Evolutionary conservation across 1,140 invertebrate genomes (phyloP).

Genomic region (Chrysoperla carnea): DNA sequence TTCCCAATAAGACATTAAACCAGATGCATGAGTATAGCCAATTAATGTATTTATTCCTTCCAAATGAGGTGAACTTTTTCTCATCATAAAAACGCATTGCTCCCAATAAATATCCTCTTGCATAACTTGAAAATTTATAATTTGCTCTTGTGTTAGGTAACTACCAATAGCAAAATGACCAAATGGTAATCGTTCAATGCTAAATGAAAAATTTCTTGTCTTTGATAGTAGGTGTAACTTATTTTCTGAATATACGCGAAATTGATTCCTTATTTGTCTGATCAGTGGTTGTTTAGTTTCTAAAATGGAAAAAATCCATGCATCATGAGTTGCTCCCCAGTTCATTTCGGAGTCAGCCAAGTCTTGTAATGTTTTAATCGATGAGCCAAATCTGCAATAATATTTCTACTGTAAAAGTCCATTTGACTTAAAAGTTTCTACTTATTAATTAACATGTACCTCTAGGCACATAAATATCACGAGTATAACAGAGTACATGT

Average conservation of each 20-base stretch:
- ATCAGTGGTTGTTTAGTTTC: conserved; percentile 20
- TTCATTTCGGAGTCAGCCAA: conserved; percentile 25
- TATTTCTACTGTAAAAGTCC: background rate
- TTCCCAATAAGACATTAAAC: background rate
- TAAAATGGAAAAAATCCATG: conserved; percentile 32
- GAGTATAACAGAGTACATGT: no score
- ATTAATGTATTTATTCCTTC: background rate
- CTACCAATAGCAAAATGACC: background rate
- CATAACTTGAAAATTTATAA: background rate
- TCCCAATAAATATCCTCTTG: background rate
- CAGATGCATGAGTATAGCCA: background rate
- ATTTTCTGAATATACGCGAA: conserved; percentile 22
- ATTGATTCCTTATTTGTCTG: conserved; percentile 23
- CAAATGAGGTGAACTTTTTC: background rate
- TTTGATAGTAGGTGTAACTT: conserved; percentile 21
- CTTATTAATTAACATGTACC: no score
- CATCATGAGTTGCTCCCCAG: conserved; percentile 36
- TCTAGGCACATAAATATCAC: no score
- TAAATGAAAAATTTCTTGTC: conserved; percentile 25
- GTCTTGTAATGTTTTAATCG: conserved; percentile 30
- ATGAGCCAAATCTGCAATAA: conserved; percentile 19
- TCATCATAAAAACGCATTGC: background rate
- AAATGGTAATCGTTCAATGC: conserved; percentile 31
- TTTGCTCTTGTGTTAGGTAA: background rate
- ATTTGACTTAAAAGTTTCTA: no score